These are phyloP conservation scores for Gouania willdenowi DNA, from an alignment of 2,797 vertebrate genomes.

Conservation along the genomic window DNA sequence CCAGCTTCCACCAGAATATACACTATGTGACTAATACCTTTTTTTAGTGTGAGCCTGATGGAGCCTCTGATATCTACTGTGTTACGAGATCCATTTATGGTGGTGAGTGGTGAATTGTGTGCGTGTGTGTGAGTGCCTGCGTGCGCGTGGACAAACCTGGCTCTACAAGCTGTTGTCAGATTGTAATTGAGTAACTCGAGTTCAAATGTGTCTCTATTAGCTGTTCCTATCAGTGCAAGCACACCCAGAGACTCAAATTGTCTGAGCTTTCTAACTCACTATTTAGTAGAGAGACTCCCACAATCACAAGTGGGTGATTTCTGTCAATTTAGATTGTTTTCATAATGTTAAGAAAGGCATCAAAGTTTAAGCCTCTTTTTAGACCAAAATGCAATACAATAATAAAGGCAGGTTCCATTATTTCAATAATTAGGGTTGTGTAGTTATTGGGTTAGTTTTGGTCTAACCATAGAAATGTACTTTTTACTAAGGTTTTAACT, in stretches of 20 bases:
- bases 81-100: slow-evolving; percentile 47
- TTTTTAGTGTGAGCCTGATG: slow-evolving; percentile 48
- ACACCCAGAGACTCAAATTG: too few relatives aligned
- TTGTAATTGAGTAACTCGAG: slow-evolving; percentile 60
- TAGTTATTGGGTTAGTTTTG: too few relatives aligned
- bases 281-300: slow-evolving; percentile 7
- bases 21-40: slow-evolving; percentile 32
- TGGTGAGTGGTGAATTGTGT: slow-evolving; percentile 13
- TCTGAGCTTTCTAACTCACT: slow-evolving; percentile 38
- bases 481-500: too few relatives aligned
- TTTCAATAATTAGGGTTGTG: too few relatives aligned
- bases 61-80: slow-evolving; percentile 47
- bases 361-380: too few relatives aligned
- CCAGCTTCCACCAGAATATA: slow-evolving; percentile 39
- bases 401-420: too few relatives aligned
- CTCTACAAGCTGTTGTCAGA: slow-evolving; percentile 49
- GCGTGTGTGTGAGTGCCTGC: slow-evolving; percentile 5
- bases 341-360: too few relatives aligned
- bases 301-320: too few relatives aligned
- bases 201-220: slow-evolving; percentile 61
- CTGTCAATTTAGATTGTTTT: too few relatives aligned
- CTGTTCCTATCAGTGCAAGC: slow-evolving; percentile 40
- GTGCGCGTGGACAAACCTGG: slow-evolving; percentile 28
- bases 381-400: too few relatives aligned
- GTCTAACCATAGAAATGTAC: too few relatives aligned